Conservation (phyloP, 2,113 vertebrate species). For the Tringa solitaria region DNA sequence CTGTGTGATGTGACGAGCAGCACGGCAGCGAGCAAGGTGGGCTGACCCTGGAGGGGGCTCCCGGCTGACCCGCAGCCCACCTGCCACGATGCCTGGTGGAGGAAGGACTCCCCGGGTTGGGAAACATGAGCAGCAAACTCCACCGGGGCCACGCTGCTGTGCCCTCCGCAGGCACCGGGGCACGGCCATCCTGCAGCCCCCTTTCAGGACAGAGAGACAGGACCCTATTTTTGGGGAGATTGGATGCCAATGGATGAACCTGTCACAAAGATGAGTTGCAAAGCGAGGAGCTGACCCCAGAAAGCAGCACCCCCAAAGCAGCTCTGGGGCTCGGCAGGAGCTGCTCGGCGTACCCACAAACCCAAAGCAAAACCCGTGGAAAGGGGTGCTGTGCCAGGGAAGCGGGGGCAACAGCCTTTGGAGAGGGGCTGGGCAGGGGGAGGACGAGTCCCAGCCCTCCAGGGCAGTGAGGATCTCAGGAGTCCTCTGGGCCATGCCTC, state of each 20-base stretch:
- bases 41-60: not conserved
- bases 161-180: not conserved
- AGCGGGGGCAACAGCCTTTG: not conserved
- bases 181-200: fast-evolving
- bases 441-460: not conserved
- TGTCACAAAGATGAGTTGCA: not conserved
- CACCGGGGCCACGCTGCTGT: fast-evolving
- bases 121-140: not conserved
- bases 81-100: not conserved
- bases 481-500: not conserved
- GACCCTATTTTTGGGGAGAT: not conserved
- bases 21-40: not conserved
- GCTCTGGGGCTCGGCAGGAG: not conserved
- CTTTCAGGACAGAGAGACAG: not conserved
- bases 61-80: not conserved
- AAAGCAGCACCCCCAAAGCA: not conserved
- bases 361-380: not conserved
- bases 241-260: not conserved
- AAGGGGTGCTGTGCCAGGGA: not conserved
- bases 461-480: not conserved
- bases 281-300: not conserved
- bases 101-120: not conserved
- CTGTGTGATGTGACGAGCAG: not conserved
- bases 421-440: not conserved
- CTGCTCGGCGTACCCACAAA: not conserved